A percentile compares a stretch with the other conserved stretches of the same genome.
Conservation (phyloP, 2,113 vertebrate species). For the Mustela nigripes region DNA sequence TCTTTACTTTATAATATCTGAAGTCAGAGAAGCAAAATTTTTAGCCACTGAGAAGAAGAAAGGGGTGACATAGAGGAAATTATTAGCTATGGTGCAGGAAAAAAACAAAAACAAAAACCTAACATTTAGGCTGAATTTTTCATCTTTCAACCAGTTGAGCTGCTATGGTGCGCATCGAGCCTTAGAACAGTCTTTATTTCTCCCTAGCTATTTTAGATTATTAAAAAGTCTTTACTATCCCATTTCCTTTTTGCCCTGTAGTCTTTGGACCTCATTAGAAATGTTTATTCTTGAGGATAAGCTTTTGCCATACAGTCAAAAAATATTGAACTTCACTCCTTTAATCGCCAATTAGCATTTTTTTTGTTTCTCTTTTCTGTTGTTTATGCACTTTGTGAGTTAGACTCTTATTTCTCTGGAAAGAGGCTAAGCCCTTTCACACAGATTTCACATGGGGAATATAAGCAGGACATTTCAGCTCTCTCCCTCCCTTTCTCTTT, state of each 20-base stretch:
- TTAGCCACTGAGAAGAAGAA: neutral
- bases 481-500: neutral
- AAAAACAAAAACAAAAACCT: neutral
- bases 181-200: constrained; percentile 62
- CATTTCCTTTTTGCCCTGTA: constrained; percentile 75
- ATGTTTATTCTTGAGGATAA: constrained; percentile 74
- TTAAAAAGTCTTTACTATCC: constrained; percentile 75
- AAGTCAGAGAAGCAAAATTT: neutral
- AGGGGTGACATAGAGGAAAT: neutral
- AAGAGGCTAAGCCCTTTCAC: constrained; percentile 33
- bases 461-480: neutral
- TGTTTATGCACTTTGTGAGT: constrained; percentile 17
- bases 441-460: neutral
- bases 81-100: neutral
- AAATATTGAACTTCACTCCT: constrained; percentile 53
- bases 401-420: neutral
- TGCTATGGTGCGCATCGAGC: neutral
- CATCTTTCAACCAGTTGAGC: neutral
- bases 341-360: constrained; percentile 71
- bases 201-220: constrained; percentile 69
- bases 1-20: neutral
- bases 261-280: constrained; percentile 79
- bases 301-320: constrained; percentile 59
- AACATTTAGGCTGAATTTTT: neutral
- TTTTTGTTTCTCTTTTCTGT: constrained; percentile 50